Evolutionary conservation across 2,888 invertebrate genomes (phyloP).

Genomic region (Stratiomys singularior): DNA sequence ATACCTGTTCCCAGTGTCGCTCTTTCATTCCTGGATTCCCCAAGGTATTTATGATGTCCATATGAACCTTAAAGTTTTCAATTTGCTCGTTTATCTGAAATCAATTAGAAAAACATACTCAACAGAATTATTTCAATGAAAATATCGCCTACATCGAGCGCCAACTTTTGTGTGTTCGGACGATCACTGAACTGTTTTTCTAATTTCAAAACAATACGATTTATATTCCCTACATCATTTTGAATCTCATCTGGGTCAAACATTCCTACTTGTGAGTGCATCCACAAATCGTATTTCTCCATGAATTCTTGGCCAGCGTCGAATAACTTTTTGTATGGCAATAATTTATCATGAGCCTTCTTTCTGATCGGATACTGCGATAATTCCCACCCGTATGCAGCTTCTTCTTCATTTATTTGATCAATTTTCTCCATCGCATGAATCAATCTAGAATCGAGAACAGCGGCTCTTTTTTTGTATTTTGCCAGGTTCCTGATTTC

Average conservation of each 20-base stretch:
- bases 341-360: slow-evolving; percentile 78
- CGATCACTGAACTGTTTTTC: slow-evolving; percentile 86
- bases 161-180: slow-evolving; percentile 79
- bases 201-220: slow-evolving; percentile 82
- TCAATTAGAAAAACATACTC: slow-evolving; percentile 11
- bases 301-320: slow-evolving; percentile 90
- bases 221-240: slow-evolving; percentile 61
- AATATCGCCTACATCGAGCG: slow-evolving; percentile 66
- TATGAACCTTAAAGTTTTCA: slow-evolving; percentile 86
- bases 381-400: slow-evolving; percentile 85
- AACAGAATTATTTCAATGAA: neutral
- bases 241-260: slow-evolving; percentile 92
- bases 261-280: slow-evolving; percentile 82
- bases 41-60: slow-evolving; percentile 92
- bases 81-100: slow-evolving; percentile 69
- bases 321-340: slow-evolving; percentile 87
- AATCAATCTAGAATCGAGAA: slow-evolving; percentile 73
- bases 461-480: slow-evolving; percentile 84
- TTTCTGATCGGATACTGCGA: slow-evolving; percentile 90
- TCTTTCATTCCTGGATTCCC: slow-evolving; percentile 95
- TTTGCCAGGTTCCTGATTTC: slow-evolving; percentile 83
- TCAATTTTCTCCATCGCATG: slow-evolving; percentile 85
- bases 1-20: slow-evolving; percentile 94
- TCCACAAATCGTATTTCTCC: slow-evolving; percentile 85
- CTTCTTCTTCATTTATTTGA: slow-evolving; percentile 91